These are phyloP conservation scores for Danio kyathit DNA, from an alignment of 2,797 vertebrate species.

Conservation along the genomic window DNA sequence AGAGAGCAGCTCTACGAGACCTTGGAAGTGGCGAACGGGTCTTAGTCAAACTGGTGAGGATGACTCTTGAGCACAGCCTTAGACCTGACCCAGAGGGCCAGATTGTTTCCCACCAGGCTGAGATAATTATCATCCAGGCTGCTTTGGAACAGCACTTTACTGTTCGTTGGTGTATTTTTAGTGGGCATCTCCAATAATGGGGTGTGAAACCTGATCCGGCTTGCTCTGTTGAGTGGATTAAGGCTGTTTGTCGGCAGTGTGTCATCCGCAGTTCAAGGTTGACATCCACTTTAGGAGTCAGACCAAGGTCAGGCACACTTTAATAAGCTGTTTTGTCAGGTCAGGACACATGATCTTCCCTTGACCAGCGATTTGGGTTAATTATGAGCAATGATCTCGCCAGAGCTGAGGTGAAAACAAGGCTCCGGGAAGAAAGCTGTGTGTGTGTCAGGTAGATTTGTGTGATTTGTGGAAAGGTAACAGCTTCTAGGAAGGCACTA, in stretches of 20 bases:
- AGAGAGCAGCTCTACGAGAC: constrained; percentile 11
- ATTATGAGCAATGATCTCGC: constrained; percentile 32
- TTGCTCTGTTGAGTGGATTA: constrained; percentile 56
- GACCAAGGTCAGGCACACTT: constrained; percentile 60
- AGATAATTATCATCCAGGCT: constrained; percentile 57
- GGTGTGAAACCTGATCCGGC: constrained; percentile 58
- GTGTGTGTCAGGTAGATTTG: constrained; percentile 11
- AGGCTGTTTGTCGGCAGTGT: constrained; percentile 48
- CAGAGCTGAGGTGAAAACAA: constrained; percentile 7
- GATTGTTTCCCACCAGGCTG: constrained; percentile 38
- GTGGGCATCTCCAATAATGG: constrained; percentile 56
- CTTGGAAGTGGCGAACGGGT: constrained; percentile 28
- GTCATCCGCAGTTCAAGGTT: constrained; percentile 65
- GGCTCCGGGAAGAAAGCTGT: constrained; percentile 11
- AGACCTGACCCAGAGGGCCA: constrained; percentile 40
- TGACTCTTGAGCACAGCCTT: background rate
- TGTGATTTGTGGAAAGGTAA: constrained; percentile 10
- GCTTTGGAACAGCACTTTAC: constrained; percentile 47
- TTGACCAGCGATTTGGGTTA: constrained; percentile 48
- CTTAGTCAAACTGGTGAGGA: constrained; percentile 33
- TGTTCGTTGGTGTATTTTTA: constrained; percentile 60
- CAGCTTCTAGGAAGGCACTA: background rate
- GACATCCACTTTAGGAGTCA: constrained; percentile 57
- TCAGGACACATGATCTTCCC: constrained; percentile 43
- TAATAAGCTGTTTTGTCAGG: constrained; percentile 55